phyloP scores from a whole-genome alignment of 92 coral and sea anemone genomes.

The Porites evermanni region DNA sequence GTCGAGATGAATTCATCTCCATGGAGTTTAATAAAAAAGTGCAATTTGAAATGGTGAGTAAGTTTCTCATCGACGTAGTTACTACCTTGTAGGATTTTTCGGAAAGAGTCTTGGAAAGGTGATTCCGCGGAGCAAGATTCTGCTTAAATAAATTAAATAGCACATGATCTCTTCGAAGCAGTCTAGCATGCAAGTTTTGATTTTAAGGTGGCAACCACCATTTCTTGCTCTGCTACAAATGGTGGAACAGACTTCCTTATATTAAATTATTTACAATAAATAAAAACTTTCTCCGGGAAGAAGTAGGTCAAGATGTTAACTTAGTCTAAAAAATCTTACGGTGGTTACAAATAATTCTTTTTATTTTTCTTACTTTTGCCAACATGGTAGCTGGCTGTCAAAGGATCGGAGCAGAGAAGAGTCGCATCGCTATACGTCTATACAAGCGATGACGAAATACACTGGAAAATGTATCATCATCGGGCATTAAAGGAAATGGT shows the following conservation, averaged over 20 bases:
- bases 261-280: no score
- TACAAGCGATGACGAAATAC: slow-evolving; percentile 11
- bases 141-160: not conserved
- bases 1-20: not conserved
- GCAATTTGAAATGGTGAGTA: not conserved
- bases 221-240: no score
- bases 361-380: not conserved
- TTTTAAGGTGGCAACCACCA: no score
- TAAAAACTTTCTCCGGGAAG: no score
- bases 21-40: slow-evolving; percentile 4
- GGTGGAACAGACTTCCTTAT: no score
- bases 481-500: not conserved
- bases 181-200: no score
- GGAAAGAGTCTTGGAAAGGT: not conserved
- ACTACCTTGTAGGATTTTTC: no score
- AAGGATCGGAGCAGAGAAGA: not conserved
- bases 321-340: no score
- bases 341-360: not conserved
- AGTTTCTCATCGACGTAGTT: not conserved
- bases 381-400: not conserved
- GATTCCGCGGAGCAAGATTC: not conserved
- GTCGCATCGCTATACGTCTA: not conserved
- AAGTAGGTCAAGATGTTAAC: not conserved
- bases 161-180: no score
- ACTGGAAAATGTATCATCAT: slow-evolving; percentile 8